Percentiles rank a stretch among this genome's conserved stretches.
Conservation (phyloP, 2,888 invertebrate species). For the Acronicta alni region DNA sequence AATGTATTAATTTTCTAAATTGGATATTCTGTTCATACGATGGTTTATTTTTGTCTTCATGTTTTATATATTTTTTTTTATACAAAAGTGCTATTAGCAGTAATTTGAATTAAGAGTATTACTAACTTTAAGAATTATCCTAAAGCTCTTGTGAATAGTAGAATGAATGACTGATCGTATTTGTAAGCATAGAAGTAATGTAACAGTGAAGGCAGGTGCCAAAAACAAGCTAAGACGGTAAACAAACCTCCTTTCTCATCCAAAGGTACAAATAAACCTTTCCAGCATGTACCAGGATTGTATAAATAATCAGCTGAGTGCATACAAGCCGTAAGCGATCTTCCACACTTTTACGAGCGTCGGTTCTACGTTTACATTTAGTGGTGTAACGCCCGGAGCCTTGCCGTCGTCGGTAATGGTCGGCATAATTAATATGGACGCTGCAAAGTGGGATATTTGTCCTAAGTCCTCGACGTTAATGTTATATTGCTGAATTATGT, state of each 20-base stretch:
- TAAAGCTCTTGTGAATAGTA: background rate
- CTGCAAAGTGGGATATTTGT: slow-evolving; percentile 11
- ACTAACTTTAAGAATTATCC: background rate
- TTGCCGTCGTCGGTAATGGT: slow-evolving; percentile 25
- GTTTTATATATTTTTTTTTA: too few species aligned
- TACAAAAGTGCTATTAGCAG: too few species aligned
- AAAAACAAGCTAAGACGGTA: background rate
- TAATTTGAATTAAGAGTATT: too few species aligned
- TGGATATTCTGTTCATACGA: too few species aligned
- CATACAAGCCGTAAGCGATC: slow-evolving; percentile 20
- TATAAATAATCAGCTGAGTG: slow-evolving; percentile 38
- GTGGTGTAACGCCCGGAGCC: slow-evolving; percentile 15
- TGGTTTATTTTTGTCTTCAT: too few species aligned
- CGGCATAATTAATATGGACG: slow-evolving; percentile 28
- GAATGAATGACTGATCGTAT: background rate
- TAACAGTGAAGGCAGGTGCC: too few species aligned
- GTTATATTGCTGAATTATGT: background rate
- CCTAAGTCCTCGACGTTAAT: background rate
- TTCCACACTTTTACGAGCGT: slow-evolving; percentile 21
- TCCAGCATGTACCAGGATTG: background rate
- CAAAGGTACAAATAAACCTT: background rate
- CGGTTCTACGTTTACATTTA: slow-evolving; percentile 28
- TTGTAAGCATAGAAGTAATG: too few species aligned
- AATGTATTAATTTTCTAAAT: too few species aligned
- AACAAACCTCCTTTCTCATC: slow-evolving; percentile 3